These are phyloP conservation scores for Drosophila ezoana DNA, from an alignment of 2,888 invertebrate genomes.

Conservation along the genomic window DNA sequence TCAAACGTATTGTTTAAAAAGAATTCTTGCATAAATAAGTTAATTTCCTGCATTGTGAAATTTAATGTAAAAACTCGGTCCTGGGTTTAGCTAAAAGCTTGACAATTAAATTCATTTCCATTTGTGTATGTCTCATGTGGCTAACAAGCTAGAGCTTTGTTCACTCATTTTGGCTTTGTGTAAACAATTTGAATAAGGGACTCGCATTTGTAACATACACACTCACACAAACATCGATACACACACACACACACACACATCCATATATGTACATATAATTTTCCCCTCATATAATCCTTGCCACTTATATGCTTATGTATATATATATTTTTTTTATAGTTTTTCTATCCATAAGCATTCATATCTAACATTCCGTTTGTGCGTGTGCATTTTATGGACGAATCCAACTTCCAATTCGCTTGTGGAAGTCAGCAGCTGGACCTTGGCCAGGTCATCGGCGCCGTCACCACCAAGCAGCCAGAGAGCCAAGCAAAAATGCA, in stretches of 20 bases:
- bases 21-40: no score
- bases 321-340: slow-evolving; percentile 66
- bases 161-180: background rate
- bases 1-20: no score
- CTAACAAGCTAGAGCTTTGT: background rate
- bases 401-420: slow-evolving; percentile 58
- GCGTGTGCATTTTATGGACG: slow-evolving; percentile 68
- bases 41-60: no score
- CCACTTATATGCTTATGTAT: slow-evolving; percentile 45
- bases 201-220: background rate
- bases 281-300: slow-evolving; percentile 29
- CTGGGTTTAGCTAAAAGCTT: background rate
- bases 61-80: background rate
- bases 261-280: slow-evolving; percentile 5
- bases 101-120: background rate
- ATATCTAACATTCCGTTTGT: slow-evolving; percentile 44
- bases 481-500: slow-evolving; percentile 29
- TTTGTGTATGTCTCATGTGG: background rate
- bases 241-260: background rate
- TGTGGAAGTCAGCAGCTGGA: slow-evolving; percentile 67
- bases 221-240: background rate
- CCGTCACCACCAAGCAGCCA: slow-evolving; percentile 46
- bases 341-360: slow-evolving; percentile 54
- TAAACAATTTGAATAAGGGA: background rate
- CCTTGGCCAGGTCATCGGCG: slow-evolving; percentile 57